These are phyloP conservation scores for Poeciliopsis paucimaculata DNA, from an alignment of 2,797 vertebrate genomes.

Conservation along the genomic window DNA sequence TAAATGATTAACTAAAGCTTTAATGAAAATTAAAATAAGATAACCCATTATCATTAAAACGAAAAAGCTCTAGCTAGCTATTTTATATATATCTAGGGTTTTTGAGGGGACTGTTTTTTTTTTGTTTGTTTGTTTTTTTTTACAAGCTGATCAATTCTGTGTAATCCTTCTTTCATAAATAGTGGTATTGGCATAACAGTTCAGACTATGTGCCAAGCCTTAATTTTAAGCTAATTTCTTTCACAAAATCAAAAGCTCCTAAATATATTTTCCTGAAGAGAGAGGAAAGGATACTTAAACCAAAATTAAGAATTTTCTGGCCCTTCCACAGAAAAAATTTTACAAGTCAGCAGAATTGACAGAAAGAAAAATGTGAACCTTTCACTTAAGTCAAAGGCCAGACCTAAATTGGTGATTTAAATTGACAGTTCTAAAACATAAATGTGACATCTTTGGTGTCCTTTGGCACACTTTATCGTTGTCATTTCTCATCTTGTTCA, in stretches of 20 bases:
- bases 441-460: neutral
- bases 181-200: neutral
- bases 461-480: neutral
- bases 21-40: neutral
- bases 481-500: neutral
- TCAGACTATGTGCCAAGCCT: neutral
- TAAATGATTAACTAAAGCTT: neutral
- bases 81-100: neutral
- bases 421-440: neutral
- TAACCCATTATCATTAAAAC: neutral
- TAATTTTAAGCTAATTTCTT: neutral
- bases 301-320: neutral
- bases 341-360: neutral
- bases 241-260: neutral
- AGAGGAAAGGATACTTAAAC: neutral
- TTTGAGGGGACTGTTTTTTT: neutral
- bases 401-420: neutral
- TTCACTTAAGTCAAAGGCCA: neutral
- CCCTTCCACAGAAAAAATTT: neutral
- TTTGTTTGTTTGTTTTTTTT: neutral
- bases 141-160: neutral
- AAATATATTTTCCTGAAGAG: neutral
- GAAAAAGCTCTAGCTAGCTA: neutral
- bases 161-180: neutral
- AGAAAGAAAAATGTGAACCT: neutral